Percentiles rank a stretch among this genome's conserved stretches.
phyloP scores from a whole-genome alignment of 2,888 invertebrate species.

The Carpatolechia fugitivella region DNA sequence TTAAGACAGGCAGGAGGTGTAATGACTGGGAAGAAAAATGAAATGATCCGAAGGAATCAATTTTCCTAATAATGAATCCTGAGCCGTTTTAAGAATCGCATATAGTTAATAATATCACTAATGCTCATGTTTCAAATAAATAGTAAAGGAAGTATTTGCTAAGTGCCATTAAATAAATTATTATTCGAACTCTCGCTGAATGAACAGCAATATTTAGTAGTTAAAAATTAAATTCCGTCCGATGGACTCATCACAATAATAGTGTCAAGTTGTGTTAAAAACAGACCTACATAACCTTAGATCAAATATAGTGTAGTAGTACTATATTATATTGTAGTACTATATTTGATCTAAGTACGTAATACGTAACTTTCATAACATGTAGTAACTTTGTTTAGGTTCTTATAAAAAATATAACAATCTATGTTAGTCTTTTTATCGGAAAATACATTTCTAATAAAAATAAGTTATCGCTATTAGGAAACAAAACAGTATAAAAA shows the following conservation, averaged over 20 bases:
- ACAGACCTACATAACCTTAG: neutral
- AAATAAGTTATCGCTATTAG: too few relatives aligned
- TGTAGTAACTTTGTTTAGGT: too few relatives aligned
- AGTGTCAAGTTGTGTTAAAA: neutral
- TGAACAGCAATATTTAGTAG: neutral
- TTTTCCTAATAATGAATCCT: neutral
- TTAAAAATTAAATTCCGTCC: neutral
- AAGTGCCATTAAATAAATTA: conserved; percentile 4
- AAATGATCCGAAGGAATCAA: neutral
- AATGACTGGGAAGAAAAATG: neutral
- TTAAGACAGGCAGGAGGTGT: neutral
- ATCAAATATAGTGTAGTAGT: too few relatives aligned
- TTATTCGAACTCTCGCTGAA: neutral
- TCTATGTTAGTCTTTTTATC: too few relatives aligned
- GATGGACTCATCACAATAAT: neutral
- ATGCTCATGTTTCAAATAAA: neutral
- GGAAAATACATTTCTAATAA: too few relatives aligned
- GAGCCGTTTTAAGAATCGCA: too few relatives aligned
- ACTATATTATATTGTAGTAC: too few relatives aligned
- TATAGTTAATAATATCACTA: too few relatives aligned
- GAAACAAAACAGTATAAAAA: too few relatives aligned
- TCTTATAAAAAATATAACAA: too few relatives aligned
- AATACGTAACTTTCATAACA: too few relatives aligned
- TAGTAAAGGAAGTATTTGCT: neutral
- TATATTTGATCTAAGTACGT: too few relatives aligned